phyloP scores from a whole-genome alignment of 2,888 invertebrate genomes.

The Chalcis sispes region DNA sequence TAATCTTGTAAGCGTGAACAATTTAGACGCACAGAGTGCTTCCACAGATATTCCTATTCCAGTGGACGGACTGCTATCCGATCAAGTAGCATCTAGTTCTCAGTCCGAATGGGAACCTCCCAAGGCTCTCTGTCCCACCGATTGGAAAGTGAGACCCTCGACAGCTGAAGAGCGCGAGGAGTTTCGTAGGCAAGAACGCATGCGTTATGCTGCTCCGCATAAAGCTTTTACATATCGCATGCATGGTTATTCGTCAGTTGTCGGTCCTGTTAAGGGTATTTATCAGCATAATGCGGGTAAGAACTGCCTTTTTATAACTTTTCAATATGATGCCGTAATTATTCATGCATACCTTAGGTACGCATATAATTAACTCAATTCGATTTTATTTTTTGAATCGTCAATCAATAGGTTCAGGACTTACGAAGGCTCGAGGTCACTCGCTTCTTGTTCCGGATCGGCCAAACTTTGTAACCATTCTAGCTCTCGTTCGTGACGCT shows the following conservation, averaged over 20 bases:
- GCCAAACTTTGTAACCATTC: slow-evolving; percentile 93
- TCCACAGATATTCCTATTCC: not conserved
- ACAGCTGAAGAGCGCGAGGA: slow-evolving; percentile 86
- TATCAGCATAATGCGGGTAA: slow-evolving; percentile 81
- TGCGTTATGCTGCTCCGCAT: slow-evolving; percentile 91
- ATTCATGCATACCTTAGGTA: no score
- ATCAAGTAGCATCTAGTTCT: slow-evolving; percentile 60
- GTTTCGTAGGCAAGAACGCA: slow-evolving; percentile 88
- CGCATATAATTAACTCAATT: no score
- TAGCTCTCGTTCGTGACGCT: slow-evolving; percentile 94
- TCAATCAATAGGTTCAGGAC: slow-evolving; percentile 65
- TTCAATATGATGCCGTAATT: no score
- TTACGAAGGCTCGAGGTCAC: slow-evolving; percentile 87
- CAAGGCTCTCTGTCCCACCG: slow-evolving; percentile 83
- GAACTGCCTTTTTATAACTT: no score
- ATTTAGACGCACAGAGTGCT: not conserved
- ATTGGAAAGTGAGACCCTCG: slow-evolving; percentile 89
- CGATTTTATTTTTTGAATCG: not conserved
- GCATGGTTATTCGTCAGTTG: slow-evolving; percentile 90
- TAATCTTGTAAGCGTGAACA: slow-evolving; percentile 13
- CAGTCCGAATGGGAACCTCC: slow-evolving; percentile 75
- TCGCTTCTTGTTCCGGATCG: slow-evolving; percentile 87
- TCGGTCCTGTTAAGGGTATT: slow-evolving; percentile 89
- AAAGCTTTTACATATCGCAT: slow-evolving; percentile 93
- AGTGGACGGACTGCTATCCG: not conserved